phyloP scores from a whole-genome alignment of 2,888 invertebrate genomes.

The Metalampra italica region DNA sequence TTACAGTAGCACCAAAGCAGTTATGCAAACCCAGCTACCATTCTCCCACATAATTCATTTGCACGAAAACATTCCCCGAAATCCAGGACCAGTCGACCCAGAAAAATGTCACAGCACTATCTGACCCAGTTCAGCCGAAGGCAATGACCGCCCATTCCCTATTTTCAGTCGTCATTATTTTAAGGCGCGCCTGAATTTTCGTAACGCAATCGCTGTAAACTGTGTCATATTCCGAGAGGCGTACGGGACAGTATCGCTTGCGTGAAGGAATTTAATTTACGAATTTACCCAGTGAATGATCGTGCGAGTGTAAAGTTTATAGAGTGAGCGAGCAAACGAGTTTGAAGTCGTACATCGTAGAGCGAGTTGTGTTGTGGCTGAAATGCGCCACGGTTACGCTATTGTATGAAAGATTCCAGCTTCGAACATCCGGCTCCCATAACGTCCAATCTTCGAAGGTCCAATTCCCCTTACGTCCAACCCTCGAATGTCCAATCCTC shows the following conservation, averaged over 20 bases:
- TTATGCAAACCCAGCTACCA: conserved; percentile 18
- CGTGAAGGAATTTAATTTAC: conserved; percentile 60
- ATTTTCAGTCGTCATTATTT: conserved; percentile 58
- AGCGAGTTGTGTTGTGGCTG: background rate
- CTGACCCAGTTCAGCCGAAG: conserved; percentile 56
- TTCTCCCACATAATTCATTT: conserved; percentile 50
- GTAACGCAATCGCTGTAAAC: conserved; percentile 25
- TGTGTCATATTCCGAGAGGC: conserved; percentile 22
- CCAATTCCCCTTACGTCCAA: too few species aligned
- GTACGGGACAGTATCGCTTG: conserved; percentile 37
- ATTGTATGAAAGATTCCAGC: too few species aligned
- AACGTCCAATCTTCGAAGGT: too few species aligned
- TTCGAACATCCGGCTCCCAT: too few species aligned
- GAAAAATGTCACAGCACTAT: conserved; percentile 56
- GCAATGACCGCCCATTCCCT: conserved; percentile 51
- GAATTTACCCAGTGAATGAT: conserved; percentile 73
- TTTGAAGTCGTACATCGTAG: conserved; percentile 29
- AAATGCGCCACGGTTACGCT: too few species aligned
- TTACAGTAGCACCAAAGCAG: conserved; percentile 12
- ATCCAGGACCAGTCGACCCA: conserved; percentile 45
- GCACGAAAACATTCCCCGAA: conserved; percentile 44
- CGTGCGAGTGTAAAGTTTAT: conserved; percentile 72
- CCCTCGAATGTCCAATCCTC: too few species aligned
- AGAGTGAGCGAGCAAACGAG: conserved; percentile 60
- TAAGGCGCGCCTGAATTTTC: conserved; percentile 52